Percentiles rank a stretch among this genome's conserved stretches.
Conservation (phyloP, 1,140 invertebrate species). For the Sycophaga agraensis region DNA sequence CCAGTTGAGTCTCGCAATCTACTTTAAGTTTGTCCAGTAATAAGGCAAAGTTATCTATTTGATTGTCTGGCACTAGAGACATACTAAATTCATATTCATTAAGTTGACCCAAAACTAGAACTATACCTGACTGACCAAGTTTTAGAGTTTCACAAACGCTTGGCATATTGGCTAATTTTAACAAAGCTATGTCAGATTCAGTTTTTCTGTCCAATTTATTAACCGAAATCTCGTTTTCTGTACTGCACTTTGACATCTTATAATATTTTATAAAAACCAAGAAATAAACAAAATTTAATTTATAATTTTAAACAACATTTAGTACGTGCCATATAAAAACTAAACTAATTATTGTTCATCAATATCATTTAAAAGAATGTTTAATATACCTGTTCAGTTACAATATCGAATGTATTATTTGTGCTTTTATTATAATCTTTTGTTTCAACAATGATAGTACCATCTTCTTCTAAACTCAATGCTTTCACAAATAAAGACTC, state of each 20-base stretch:
- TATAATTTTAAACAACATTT: too few relatives aligned
- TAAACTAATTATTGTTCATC: not conserved
- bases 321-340: too few relatives aligned
- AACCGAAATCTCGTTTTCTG: not conserved
- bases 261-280: not conserved
- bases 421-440: too few relatives aligned
- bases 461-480: conserved; percentile 2
- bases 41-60: not conserved
- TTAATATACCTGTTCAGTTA: not conserved
- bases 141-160: conserved; percentile 12
- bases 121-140: conserved; percentile 10
- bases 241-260: conserved; percentile 6
- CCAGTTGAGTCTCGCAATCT: conserved; percentile 12
- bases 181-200: not conserved
- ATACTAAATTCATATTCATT: conserved; percentile 21
- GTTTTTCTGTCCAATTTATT: not conserved
- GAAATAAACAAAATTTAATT: too few relatives aligned
- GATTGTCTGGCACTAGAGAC: conserved; percentile 20
- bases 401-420: not conserved
- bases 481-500: too few relatives aligned
- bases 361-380: not conserved
- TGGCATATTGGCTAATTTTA: conserved; percentile 1
- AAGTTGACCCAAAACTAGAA: conserved; percentile 31
- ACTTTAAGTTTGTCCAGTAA: conserved; percentile 29
- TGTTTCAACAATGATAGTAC: too few relatives aligned